Base-by-base conservation (phyloP, 2,888 invertebrate genomes). In the Oegoconia quadripuncta region DNA sequence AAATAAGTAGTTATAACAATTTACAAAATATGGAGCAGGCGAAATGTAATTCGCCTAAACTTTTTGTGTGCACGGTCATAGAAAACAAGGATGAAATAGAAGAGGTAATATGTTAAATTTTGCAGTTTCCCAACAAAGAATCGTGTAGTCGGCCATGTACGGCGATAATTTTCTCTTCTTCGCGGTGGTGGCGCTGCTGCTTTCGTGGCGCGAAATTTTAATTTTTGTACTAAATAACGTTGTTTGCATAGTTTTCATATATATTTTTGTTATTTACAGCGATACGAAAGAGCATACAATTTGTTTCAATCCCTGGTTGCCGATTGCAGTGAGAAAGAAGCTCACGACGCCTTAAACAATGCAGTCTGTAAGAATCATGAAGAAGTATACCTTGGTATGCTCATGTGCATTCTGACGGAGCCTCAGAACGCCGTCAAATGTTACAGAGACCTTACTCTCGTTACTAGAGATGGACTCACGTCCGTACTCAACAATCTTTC, bases 311-410 rank as follows among this genome's bases (percentile, higher is more conserved):
- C 90, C 58, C 88, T 96, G 59, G 93, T 93, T 42, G 89, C 91
- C 51, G 96, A 96, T 54, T 90, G 96, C 61, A 96, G 95, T 59
- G 98, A 98, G 67, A 95, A 97, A 70, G 97, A 98, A 84, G 93
- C 95, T 60, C 97, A 97, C 74, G 97, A 98, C 75, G 93, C 94
- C 18, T 89, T 98, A 34, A 96, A 95, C 70, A 95, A 93, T 75
- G 93, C 96, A 46, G 94, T 97, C 50, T 93, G 95, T 70, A 96
- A 96, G 78, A 94, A 93, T 64, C 97, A 97, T 87, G 98, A 98
- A 77, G 98, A 98, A 65, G 93, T 97, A 43, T 96, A 95, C 37
- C 83, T 97, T 51, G 98, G 98, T 36, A 91, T 98, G 72, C 87
- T 98, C 42, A 95, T 95, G 76, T 92, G 92, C 41, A 96, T 98